These are phyloP conservation scores for Mercenaria mercenaria DNA, from an alignment of 1,140 invertebrate species.

Conservation along the genomic window DNA sequence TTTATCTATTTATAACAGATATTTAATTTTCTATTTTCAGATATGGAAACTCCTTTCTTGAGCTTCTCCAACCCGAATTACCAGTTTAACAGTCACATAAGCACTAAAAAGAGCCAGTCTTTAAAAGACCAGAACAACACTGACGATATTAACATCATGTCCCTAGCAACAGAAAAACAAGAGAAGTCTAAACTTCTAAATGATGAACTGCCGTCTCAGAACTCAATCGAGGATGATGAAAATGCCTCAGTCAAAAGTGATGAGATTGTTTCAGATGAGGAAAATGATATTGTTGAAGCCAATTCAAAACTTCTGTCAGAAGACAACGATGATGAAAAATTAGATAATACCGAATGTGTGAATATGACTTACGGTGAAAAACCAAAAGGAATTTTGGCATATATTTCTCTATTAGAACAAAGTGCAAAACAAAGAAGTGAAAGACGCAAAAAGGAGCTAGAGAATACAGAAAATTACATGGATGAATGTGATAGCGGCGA, in stretches of 20 bases:
- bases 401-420: conserved; percentile 61
- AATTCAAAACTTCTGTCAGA: conserved; percentile 18
- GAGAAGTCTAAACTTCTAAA: conserved; percentile 52
- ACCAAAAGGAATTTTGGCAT: conserved; percentile 61
- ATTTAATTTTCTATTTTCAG: conserved; percentile 55
- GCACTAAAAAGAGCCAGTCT: background rate
- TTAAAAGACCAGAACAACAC: background rate
- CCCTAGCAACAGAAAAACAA: conserved; percentile 44
- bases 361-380: conserved; percentile 59
- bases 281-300: conserved; percentile 57
- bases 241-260: conserved; percentile 57
- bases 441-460: conserved; percentile 41
- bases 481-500: conserved; percentile 55
- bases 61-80: conserved; percentile 67
- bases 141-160: conserved; percentile 63
- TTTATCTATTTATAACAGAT: no score
- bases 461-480: conserved; percentile 35
- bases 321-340: conserved; percentile 50
- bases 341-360: conserved; percentile 60
- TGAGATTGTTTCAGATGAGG: conserved; percentile 38
- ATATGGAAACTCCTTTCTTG: conserved; percentile 68
- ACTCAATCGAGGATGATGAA: conserved; percentile 51
- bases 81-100: conserved; percentile 32
- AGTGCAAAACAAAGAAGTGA: conserved; percentile 59
- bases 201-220: conserved; percentile 27